phyloP scores from a whole-genome alignment of 2,797 vertebrate species.

The Lagodon rhomboides region DNA sequence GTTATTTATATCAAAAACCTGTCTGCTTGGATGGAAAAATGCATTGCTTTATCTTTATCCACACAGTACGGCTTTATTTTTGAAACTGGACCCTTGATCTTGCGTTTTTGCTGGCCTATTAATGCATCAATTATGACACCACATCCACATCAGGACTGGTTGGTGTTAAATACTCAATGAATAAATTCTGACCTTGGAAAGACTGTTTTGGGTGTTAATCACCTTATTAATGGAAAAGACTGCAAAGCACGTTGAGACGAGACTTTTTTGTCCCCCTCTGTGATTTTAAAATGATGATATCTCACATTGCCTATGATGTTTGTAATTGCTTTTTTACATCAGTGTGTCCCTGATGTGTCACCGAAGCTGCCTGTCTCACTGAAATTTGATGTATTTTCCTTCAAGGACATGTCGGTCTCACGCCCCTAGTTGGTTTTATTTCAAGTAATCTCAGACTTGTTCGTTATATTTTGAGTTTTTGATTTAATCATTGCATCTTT shows the following conservation, averaged over 20 bases:
- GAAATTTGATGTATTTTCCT: constrained; percentile 12
- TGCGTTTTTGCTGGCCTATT: constrained; percentile 4
- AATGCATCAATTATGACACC: constrained; percentile 32
- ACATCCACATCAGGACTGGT: constrained; percentile 14
- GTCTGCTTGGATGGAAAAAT: constrained; percentile 22
- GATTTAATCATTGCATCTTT: constrained; percentile 15
- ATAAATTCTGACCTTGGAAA: constrained; percentile 57
- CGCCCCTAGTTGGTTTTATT: neutral
- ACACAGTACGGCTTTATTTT: constrained; percentile 3
- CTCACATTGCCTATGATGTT: constrained; percentile 63
- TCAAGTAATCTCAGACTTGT: neutral
- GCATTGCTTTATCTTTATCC: constrained; percentile 19
- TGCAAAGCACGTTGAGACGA: constrained; percentile 35
- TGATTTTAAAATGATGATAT: constrained; percentile 59
- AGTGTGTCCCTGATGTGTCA: constrained; percentile 47
- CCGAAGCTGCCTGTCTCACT: constrained; percentile 8
- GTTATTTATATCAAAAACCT: constrained; percentile 47
- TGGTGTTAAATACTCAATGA: constrained; percentile 37
- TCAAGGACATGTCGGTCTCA: constrained; percentile 28
- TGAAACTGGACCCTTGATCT: constrained; percentile 1
- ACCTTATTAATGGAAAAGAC: constrained; percentile 42
- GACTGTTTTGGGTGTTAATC: constrained; percentile 50
- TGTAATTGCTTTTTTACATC: constrained; percentile 64
- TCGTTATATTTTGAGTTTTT: neutral
- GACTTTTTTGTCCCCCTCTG: constrained; percentile 38